Evolutionary conservation across 2,113 vertebrate genomes (phyloP), one percentile per base, ranked within the genome.

Genomic region (Pagrus major): DNA sequence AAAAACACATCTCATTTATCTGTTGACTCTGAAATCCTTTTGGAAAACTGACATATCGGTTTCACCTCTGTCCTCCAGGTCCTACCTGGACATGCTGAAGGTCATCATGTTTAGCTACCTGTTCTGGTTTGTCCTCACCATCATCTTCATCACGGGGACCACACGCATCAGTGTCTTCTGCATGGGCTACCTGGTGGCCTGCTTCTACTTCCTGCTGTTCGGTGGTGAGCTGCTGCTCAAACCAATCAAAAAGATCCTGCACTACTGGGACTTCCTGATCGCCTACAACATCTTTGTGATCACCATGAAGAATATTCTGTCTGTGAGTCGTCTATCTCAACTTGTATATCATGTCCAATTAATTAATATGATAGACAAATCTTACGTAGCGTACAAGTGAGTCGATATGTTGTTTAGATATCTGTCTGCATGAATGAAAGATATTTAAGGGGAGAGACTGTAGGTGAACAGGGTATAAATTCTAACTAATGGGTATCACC

Each of bases 251-350:
- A 97, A 96, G 91, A 99, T 99, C 75, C 94, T 99, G 20, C 97
- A 94, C 80, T 98, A 96, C 90, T 99, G 98, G 98, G 98, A 99
- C 93, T 99, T 97, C 94, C 95, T 99, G 79, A 99, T 99, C 59
- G 98, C 98, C 5, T 99, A 99, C 94, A 99, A 99, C 0, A 93
- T 99, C 65, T 99, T 99, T 5, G 98, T 99, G n/a, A 99, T 99
- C 91, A 99, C 97, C 2, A 98, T 99, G 98, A 99, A 99, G 93
- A 99, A 99, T 71, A 95, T 99, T 83, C 93, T 99, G 11, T 99
- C 98, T 0, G 98, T 99, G 83, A 91, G 93, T 84, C 1, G 9
- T 27, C 20, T 5, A 0, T 55, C 25, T 23, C 8, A 23, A 12
- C 3, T 21, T 42, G 16, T 33, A 35, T 23, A 51, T 42, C 14